phyloP scores from a whole-genome alignment of 1,140 invertebrate species.

The Bombus ignitus region DNA sequence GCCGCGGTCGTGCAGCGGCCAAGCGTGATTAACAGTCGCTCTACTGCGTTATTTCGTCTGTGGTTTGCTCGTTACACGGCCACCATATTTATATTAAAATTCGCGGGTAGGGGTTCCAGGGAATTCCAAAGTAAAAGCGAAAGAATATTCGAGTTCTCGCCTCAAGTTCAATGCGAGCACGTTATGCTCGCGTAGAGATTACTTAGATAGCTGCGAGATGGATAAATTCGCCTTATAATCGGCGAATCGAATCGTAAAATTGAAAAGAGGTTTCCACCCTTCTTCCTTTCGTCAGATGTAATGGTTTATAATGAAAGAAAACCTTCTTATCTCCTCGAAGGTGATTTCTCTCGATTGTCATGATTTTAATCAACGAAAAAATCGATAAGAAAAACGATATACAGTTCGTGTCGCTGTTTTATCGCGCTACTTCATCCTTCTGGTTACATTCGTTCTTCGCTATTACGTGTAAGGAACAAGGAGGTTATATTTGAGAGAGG shows the following conservation, averaged over 20 bases:
- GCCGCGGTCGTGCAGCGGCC: constrained; percentile 45
- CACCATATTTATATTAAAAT: constrained; percentile 64
- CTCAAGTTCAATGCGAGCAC: background rate
- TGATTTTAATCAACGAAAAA: background rate
- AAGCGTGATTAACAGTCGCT: constrained; percentile 65
- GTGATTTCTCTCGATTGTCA: background rate
- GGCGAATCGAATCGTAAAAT: background rate
- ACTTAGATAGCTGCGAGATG: background rate
- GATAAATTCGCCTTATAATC: background rate
- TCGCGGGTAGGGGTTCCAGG: constrained; percentile 3
- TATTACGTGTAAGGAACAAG: background rate
- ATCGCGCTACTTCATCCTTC: background rate
- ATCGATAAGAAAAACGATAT: background rate
- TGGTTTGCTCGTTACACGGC: constrained; percentile 54
- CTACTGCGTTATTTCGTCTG: constrained; percentile 53
- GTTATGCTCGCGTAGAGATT: background rate
- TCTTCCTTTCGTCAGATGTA: background rate
- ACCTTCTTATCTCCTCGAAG: background rate
- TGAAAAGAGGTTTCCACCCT: background rate
- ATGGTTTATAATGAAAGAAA: background rate
- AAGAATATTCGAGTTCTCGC: background rate
- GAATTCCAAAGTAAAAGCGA: background rate
- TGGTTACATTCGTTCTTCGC: background rate
- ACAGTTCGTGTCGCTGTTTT: background rate
- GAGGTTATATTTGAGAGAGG: background rate